A percentile compares a stretch with the other conserved stretches of the same genome.
Conservation (phyloP, 2,797 vertebrate genomes). For the Acipenser oxyrinchus region DNA sequence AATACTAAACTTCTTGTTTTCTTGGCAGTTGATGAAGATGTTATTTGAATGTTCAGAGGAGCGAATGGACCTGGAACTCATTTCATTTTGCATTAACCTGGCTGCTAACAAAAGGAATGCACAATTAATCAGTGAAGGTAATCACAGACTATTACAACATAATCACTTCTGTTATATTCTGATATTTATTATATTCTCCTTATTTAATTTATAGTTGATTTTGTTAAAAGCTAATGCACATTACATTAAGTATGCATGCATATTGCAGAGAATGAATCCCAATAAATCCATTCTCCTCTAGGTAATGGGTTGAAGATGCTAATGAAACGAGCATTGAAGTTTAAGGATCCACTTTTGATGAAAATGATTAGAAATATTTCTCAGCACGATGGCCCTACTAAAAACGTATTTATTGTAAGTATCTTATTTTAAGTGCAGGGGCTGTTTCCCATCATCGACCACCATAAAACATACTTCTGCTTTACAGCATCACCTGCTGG, state of each 20-base stretch:
- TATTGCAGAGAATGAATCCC: too few relatives aligned
- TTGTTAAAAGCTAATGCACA: too few relatives aligned
- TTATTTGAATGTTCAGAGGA: conserved; percentile 75
- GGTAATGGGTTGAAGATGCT: conserved; percentile 83
- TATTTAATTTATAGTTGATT: too few relatives aligned
- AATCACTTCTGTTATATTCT: too few relatives aligned
- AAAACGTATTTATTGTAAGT: conserved; percentile 83
- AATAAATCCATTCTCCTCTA: conserved; percentile 30
- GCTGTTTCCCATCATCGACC: too few relatives aligned
- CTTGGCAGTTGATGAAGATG: conserved; percentile 84
- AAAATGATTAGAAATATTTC: conserved; percentile 94
- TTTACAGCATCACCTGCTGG: too few relatives aligned
- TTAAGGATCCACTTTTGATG: conserved; percentile 84
- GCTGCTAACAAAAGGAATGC: conserved; percentile 88
- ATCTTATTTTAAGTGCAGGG: too few relatives aligned
- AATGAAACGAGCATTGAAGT: conserved; percentile 82
- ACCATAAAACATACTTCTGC: too few relatives aligned
- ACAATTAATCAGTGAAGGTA: conserved; percentile 89
- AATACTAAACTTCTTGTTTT: conserved; percentile 16
- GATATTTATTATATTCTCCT: too few relatives aligned
- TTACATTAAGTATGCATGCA: too few relatives aligned
- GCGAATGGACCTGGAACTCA: conserved; percentile 71
- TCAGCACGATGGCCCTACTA: conserved; percentile 78
- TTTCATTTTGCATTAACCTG: conserved; percentile 92
- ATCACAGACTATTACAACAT: not conserved